phyloP scores from a whole-genome alignment of 2,888 invertebrate species.

The Hydraecia micacea region DNA sequence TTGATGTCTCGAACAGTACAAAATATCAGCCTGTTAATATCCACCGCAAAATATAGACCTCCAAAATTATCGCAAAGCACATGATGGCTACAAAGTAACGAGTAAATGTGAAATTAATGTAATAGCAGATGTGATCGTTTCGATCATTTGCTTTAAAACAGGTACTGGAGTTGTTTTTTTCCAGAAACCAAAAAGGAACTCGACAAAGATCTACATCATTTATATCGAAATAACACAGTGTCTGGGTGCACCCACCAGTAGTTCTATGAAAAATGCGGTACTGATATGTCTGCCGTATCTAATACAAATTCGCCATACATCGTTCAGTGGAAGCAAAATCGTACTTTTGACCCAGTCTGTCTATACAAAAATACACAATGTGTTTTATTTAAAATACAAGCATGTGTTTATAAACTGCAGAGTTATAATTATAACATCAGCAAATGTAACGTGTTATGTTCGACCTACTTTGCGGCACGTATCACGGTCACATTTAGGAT shows the following conservation, averaged over 20 bases:
- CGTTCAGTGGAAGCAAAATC: constrained; percentile 23
- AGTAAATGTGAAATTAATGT: not conserved
- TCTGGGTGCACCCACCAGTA: not conserved
- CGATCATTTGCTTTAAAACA: not conserved
- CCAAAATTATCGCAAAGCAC: too few species aligned
- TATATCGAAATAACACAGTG: not conserved
- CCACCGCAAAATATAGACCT: not conserved
- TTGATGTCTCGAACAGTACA: not conserved
- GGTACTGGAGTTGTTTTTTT: not conserved
- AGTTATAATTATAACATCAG: constrained; percentile 43
- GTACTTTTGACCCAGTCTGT: not conserved
- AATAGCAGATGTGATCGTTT: too few species aligned
- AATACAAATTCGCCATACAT: constrained; percentile 26
- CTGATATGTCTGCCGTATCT: constrained; percentile 20
- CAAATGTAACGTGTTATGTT: constrained; percentile 31
- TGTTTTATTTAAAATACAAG: constrained; percentile 30
- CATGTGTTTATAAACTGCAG: constrained; percentile 50
- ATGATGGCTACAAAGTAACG: not conserved
- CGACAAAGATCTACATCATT: not conserved
- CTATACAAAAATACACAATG: constrained; percentile 46
- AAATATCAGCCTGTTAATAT: not conserved
- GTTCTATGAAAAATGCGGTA: constrained; percentile 1
- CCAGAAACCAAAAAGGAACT: not conserved
- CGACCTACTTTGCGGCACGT: constrained; percentile 61
- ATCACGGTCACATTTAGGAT: constrained; percentile 48